phyloP scores from a whole-genome alignment of 1,140 invertebrate genomes.

The Chironomus tepperi region DNA sequence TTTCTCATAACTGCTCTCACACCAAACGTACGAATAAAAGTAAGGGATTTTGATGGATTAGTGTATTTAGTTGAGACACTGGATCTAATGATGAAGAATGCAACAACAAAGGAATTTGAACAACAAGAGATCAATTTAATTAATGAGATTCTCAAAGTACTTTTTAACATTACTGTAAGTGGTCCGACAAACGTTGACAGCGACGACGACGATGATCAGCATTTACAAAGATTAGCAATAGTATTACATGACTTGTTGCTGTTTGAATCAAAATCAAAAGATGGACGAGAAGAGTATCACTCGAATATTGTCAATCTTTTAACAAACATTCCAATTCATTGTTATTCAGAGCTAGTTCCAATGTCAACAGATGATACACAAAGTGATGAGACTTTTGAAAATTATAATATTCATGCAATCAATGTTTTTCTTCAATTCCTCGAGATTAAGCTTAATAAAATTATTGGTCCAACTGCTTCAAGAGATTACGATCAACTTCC shows the following conservation, averaged over 20 bases:
- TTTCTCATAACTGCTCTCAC: constrained; percentile 81
- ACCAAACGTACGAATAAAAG: constrained; percentile 54
- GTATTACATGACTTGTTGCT: constrained; percentile 65
- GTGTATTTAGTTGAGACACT: constrained; percentile 70
- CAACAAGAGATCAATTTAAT: constrained; percentile 58
- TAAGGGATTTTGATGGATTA: constrained; percentile 70
- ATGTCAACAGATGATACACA: constrained; percentile 30
- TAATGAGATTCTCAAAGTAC: constrained; percentile 78
- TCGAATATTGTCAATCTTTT: constrained; percentile 59
- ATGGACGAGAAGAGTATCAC: constrained; percentile 59
- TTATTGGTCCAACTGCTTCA: not conserved
- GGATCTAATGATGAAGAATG: constrained; percentile 57
- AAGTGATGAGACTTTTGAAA: constrained; percentile 44
- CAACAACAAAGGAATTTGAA: constrained; percentile 39
- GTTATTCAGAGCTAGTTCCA: constrained; percentile 39
- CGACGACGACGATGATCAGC: constrained; percentile 60
- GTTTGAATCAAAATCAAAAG: constrained; percentile 47
- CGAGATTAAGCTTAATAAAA: constrained; percentile 33
- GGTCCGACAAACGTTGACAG: constrained; percentile 43
- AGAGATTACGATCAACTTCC: constrained; percentile 52
- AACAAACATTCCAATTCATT: constrained; percentile 43
- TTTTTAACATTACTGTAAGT: constrained; percentile 76
- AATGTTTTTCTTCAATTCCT: constrained; percentile 57
- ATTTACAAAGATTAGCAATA: constrained; percentile 60
- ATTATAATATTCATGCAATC: constrained; percentile 61